Percentiles rank a stretch among this genome's conserved stretches.
Conservation (phyloP, 92 coral and sea anemone species). For the Pocillopora meandrina region DNA sequence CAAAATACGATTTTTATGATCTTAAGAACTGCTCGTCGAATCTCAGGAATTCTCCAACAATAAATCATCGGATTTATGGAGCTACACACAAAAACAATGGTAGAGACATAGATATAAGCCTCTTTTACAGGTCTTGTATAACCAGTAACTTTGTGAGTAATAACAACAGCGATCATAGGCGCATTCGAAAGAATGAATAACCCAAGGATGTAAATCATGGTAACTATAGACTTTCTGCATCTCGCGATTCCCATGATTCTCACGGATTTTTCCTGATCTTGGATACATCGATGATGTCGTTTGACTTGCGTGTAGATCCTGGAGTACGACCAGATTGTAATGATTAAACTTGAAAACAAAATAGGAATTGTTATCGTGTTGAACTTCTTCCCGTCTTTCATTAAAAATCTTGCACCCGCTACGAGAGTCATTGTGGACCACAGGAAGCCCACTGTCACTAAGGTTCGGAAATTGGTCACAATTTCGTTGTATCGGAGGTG, state of each 20-base stretch:
- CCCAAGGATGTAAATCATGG: slow-evolving; percentile 42
- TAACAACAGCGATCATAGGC: slow-evolving; percentile 21
- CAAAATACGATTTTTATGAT: not conserved
- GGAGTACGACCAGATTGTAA: slow-evolving; percentile 38
- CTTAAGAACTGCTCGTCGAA: slow-evolving; percentile 39
- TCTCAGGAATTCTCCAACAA: slow-evolving; percentile 66
- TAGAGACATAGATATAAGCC: slow-evolving; percentile 36
- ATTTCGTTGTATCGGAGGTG: slow-evolving; percentile 59
- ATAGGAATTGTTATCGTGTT: not conserved
- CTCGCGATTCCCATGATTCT: slow-evolving; percentile 14
- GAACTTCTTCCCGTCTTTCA: slow-evolving; percentile 11
- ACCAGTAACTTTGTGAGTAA: slow-evolving; percentile 22
- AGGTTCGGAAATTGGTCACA: slow-evolving; percentile 48
- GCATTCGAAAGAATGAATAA: slow-evolving; percentile 43
- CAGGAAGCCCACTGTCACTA: slow-evolving; percentile 20
- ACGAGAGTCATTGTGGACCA: slow-evolving; percentile 26
- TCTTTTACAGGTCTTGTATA: slow-evolving; percentile 22
- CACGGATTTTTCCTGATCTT: slow-evolving; percentile 19
- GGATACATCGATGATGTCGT: slow-evolving; percentile 34
- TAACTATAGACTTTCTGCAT: slow-evolving; percentile 35
- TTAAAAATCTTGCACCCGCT: slow-evolving; percentile 5
- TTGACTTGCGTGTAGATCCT: slow-evolving; percentile 40
- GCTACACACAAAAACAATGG: slow-evolving; percentile 38
- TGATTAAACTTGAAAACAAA: slow-evolving; percentile 32
- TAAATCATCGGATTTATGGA: slow-evolving; percentile 64